phyloP scores from a whole-genome alignment of 2,888 invertebrate genomes.

The Sarcophaga subvicina region DNA sequence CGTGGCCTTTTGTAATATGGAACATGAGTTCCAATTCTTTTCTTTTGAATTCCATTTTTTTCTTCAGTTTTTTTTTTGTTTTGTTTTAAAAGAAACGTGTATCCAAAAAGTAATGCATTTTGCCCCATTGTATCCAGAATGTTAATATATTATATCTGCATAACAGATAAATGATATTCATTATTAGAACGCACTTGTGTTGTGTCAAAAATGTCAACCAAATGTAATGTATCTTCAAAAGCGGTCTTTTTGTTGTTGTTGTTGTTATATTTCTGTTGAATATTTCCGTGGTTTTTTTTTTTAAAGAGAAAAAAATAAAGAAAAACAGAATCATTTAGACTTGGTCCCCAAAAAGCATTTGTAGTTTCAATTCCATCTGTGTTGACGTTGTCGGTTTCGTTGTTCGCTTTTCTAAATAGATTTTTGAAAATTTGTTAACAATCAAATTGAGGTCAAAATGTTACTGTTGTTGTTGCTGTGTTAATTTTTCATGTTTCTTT shows the following conservation, averaged over 20 bases:
- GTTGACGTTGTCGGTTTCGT: conserved; percentile 14
- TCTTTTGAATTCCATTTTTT: not conserved
- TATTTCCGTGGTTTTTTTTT: too few relatives aligned
- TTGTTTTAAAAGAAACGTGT: not conserved
- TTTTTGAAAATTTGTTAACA: conserved; percentile 47
- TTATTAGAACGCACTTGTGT: conserved; percentile 70
- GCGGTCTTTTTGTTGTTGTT: conserved; percentile 42
- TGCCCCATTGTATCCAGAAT: conserved; percentile 23
- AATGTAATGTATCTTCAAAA: conserved; percentile 64
- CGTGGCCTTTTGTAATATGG: conserved; percentile 33
- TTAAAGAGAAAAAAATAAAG: not conserved
- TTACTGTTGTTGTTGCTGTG: conserved; percentile 51
- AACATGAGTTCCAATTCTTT: conserved; percentile 15
- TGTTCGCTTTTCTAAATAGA: conserved; percentile 27
- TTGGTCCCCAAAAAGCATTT: conserved; percentile 31
- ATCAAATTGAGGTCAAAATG: conserved; percentile 64
- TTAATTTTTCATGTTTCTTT: conserved; percentile 41
- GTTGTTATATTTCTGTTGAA: not conserved
- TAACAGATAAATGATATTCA: conserved; percentile 69
- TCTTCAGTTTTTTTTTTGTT: not conserved
- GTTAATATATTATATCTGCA: conserved; percentile 67
- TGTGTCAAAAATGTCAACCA: conserved; percentile 70
- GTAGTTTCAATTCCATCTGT: not conserved
- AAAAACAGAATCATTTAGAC: not conserved
- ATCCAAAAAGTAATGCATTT: not conserved